These are phyloP conservation scores for Camponotus pennsylvanicus DNA, from an alignment of 1,140 invertebrate genomes.

Conservation along the genomic window DNA sequence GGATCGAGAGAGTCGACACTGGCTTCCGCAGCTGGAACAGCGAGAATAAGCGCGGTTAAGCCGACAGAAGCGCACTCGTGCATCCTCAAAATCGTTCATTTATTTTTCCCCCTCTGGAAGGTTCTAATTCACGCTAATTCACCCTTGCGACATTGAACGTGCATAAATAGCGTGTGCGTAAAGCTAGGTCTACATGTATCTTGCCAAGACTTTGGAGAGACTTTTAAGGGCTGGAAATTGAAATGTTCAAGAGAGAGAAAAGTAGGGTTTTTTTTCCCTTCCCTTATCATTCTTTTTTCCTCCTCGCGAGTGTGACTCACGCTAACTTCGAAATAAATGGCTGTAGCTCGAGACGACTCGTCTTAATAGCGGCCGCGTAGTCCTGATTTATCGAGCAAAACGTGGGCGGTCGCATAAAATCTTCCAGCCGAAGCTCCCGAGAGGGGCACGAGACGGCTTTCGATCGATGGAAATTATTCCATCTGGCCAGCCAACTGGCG, in stretches of 20 bases:
- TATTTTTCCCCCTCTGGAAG: too few relatives aligned
- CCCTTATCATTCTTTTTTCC: not conserved
- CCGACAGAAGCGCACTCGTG: too few relatives aligned
- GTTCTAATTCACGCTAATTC: too few relatives aligned
- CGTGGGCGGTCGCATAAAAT: slow-evolving; percentile 22
- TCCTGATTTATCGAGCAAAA: slow-evolving; percentile 45
- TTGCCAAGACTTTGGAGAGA: not conserved
- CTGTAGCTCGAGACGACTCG: not conserved
- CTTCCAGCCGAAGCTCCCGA: slow-evolving; percentile 7
- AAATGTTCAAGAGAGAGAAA: not conserved
- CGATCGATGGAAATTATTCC: slow-evolving; percentile 56
- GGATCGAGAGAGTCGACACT: slow-evolving; percentile 97
- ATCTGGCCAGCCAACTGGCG: not conserved
- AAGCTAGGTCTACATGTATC: too few relatives aligned
- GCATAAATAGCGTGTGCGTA: too few relatives aligned
- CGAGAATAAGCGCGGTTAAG: slow-evolving; percentile 23
- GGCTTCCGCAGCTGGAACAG: slow-evolving; percentile 97
- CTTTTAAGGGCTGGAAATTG: not conserved
- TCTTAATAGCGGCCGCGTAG: slow-evolving; percentile 4
- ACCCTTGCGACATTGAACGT: too few relatives aligned
- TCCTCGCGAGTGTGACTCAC: not conserved
- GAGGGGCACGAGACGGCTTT: slow-evolving; percentile 27
- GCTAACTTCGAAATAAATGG: slow-evolving; percentile 13
- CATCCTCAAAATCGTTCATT: too few relatives aligned
- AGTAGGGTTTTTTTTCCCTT: not conserved